Evolutionary conservation across 2,797 vertebrate species (phyloP).

Genomic region (Spea hammondii): DNA sequence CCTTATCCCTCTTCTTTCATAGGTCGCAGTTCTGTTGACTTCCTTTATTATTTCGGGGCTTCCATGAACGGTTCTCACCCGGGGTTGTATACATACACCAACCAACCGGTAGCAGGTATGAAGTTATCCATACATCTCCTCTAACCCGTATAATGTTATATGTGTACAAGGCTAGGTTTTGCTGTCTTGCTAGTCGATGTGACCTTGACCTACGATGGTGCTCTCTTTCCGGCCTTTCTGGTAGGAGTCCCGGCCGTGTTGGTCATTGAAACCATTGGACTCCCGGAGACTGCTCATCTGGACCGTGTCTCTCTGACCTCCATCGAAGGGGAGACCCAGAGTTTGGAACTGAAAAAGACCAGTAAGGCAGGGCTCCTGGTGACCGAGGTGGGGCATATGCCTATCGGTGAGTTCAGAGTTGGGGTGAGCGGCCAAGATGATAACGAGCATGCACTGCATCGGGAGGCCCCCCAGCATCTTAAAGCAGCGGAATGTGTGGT

Average conservation of each 20-base stretch:
- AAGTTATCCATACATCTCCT: neutral
- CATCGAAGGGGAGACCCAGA: conserved; percentile 63
- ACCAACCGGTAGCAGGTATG: conserved; percentile 74
- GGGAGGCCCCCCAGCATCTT: conserved; percentile 74
- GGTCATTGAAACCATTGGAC: conserved; percentile 74
- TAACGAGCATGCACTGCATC: conserved; percentile 66
- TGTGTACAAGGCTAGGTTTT: no score
- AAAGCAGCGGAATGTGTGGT: conserved; percentile 63
- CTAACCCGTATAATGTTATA: neutral
- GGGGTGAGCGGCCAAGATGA: conserved; percentile 69
- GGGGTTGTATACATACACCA: conserved; percentile 75
- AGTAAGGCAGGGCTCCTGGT: conserved; percentile 63
- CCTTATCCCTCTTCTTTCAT: neutral
- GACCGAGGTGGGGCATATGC: conserved; percentile 54
- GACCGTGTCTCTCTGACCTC: conserved; percentile 69
- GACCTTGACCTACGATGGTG: neutral
- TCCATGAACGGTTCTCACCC: conserved; percentile 77
- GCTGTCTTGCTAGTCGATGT: no score
- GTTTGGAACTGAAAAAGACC: conserved; percentile 62
- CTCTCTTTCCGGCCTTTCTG: neutral
- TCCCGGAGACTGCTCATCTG: conserved; percentile 57
- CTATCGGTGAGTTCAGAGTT: conserved; percentile 66
- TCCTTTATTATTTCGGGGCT: conserved; percentile 82
- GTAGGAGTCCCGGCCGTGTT: conserved; percentile 73
- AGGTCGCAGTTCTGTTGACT: conserved; percentile 80